phyloP scores from a whole-genome alignment of 2,113 vertebrate genomes.

The Thermophis baileyi region DNA sequence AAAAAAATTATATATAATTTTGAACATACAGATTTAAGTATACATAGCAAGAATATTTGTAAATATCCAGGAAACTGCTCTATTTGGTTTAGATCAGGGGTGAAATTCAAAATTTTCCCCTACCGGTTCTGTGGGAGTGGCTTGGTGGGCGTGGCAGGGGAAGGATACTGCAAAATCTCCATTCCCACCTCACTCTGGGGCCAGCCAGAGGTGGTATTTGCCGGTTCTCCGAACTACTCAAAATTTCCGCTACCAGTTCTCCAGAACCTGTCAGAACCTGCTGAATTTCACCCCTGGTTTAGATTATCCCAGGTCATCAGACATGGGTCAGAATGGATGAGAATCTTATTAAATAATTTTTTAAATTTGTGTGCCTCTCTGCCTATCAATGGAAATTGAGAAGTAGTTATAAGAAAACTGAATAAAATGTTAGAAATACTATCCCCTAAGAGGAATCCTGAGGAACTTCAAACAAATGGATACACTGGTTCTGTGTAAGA shows the following conservation, averaged over 20 bases:
- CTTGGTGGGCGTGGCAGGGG: no score
- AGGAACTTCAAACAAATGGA: background rate
- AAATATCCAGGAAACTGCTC: background rate
- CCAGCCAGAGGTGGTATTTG: no score
- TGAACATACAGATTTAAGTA: background rate
- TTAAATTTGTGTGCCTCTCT: background rate
- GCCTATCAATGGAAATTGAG: no score
- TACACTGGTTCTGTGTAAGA: background rate
- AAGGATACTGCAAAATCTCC: no score
- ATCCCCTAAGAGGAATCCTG: background rate
- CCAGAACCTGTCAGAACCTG: no score
- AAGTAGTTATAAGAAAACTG: no score
- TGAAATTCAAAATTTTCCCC: no score
- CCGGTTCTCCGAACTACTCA: no score
- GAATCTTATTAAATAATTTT: background rate
- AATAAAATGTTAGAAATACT: no score
- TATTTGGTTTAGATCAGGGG: background rate
- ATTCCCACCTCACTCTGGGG: no score
- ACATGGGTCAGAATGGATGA: background rate
- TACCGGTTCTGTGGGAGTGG: no score
- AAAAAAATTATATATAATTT: background rate
- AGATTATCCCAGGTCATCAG: background rate
- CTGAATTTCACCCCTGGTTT: background rate
- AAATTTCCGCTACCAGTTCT: no score
- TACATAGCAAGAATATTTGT: background rate